Evolutionary conservation across 2,797 vertebrate species (phyloP).

Genomic region (Neostethus bicornis): DNA sequence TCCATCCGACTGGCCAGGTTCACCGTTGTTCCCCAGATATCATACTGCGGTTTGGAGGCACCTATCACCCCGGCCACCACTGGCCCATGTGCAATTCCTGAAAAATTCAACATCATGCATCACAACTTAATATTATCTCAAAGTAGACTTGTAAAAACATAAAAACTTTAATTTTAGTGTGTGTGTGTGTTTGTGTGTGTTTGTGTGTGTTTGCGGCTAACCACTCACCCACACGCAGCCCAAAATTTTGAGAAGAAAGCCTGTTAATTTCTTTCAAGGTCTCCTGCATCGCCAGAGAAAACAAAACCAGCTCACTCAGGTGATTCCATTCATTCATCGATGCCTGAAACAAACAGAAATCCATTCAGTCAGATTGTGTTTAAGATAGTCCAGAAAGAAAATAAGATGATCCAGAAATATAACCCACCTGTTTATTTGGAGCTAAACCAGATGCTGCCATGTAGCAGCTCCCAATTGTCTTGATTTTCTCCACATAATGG

Average conservation of each 20-base stretch:
- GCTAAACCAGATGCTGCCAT: conserved; percentile 83
- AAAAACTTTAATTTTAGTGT: no score
- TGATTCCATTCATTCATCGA: conserved; percentile 77
- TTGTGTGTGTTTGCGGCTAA: conserved; percentile 1
- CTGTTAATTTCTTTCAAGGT: conserved; percentile 79
- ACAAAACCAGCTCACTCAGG: conserved; percentile 81
- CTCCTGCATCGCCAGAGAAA: conserved; percentile 82
- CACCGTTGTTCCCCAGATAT: conserved; percentile 84
- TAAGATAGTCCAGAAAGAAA: neutral
- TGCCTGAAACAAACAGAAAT: conserved; percentile 30
- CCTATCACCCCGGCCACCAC: conserved; percentile 82
- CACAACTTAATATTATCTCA: neutral
- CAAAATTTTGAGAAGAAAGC: conserved; percentile 73
- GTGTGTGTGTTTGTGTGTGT: conserved; percentile 12
- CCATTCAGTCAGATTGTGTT: neutral
- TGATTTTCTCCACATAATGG: conserved; percentile 83
- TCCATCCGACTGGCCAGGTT: conserved; percentile 85
- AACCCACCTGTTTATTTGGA: conserved; percentile 69
- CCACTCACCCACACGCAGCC: conserved; percentile 79
- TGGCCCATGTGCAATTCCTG: conserved; percentile 81
- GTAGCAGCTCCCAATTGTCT: conserved; percentile 83
- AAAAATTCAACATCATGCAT: neutral
- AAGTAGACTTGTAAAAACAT: neutral
- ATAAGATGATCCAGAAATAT: neutral
- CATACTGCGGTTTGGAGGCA: conserved; percentile 82